These are phyloP conservation scores for Nematopogon swammerdamellus DNA, from an alignment of 2,888 invertebrate species.

Conservation along the genomic window DNA sequence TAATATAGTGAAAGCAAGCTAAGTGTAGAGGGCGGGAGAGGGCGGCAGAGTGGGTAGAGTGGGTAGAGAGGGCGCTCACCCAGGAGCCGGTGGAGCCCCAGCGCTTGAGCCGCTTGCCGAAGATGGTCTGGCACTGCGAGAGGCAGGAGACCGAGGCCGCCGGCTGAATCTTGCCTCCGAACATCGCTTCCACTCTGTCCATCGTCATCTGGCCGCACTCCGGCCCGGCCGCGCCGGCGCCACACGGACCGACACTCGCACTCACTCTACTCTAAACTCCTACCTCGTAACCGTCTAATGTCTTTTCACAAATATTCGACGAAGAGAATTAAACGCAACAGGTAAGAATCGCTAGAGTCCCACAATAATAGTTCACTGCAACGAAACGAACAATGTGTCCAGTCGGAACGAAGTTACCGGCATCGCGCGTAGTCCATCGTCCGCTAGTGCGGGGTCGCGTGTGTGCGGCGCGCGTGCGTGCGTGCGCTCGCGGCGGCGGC, in stretches of 20 bases:
- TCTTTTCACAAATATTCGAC: neutral
- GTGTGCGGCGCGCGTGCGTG: constrained; percentile 11
- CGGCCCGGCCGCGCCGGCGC: neutral
- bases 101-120: constrained; percentile 63
- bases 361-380: too few relatives aligned
- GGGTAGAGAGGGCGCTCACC: constrained; percentile 44
- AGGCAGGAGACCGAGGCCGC: constrained; percentile 50
- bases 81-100: constrained; percentile 76
- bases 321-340: neutral
- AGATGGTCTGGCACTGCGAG: constrained; percentile 61
- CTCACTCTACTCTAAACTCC: too few relatives aligned
- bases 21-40: too few relatives aligned
- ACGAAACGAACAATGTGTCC: neutral
- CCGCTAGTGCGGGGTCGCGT: constrained; percentile 11
- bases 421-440: constrained; percentile 3
- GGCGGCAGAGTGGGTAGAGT: neutral
- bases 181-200: constrained; percentile 40
- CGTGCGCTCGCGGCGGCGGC: constrained; percentile 30
- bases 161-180: constrained; percentile 46
- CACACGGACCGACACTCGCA: too few relatives aligned
- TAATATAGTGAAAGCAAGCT: too few relatives aligned
- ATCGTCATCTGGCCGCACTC: constrained; percentile 29
- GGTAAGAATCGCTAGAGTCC: too few relatives aligned
- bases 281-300: neutral
- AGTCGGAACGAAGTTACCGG: constrained; percentile 2